Conservation (phyloP, 2,888 invertebrate genomes). For the Philaethria dido region DNA sequence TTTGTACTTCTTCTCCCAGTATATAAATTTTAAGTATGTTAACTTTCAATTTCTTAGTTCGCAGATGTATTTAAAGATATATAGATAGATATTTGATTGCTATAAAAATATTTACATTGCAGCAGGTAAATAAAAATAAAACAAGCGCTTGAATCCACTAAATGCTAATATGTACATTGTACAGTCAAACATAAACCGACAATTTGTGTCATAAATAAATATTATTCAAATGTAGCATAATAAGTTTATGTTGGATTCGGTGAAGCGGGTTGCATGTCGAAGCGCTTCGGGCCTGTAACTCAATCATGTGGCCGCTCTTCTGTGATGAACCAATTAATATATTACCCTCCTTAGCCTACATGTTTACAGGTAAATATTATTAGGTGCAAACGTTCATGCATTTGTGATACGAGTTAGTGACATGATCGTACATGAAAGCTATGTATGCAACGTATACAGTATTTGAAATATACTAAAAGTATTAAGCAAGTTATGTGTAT, state of each 20-base stretch:
- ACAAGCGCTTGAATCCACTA: neutral
- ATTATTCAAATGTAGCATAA: constrained; percentile 12
- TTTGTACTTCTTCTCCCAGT: too few relatives aligned
- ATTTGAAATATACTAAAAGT: too few relatives aligned
- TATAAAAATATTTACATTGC: neutral
- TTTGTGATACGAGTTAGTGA: neutral
- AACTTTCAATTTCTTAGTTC: too few relatives aligned
- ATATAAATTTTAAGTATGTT: too few relatives aligned
- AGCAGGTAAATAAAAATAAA: neutral
- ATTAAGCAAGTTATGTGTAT: too few relatives aligned
- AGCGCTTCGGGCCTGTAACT: constrained; percentile 34
- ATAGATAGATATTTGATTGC: too few relatives aligned
- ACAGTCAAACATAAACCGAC: neutral
- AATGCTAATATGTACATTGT: neutral
- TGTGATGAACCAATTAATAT: constrained; percentile 47
- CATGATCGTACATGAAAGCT: too few relatives aligned
- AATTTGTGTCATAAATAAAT: neutral
- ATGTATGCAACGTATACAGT: too few relatives aligned
- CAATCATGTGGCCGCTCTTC: constrained; percentile 44
- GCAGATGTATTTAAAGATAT: too few relatives aligned
- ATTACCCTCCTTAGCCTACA: constrained; percentile 29
- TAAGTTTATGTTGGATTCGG: constrained; percentile 21
- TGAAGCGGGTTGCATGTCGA: constrained; percentile 15
- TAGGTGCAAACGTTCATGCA: neutral
- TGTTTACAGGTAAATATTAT: constrained; percentile 5